Base-by-base conservation (phyloP, 2,797 vertebrate species). In the Chloroceryle inda region DNA sequence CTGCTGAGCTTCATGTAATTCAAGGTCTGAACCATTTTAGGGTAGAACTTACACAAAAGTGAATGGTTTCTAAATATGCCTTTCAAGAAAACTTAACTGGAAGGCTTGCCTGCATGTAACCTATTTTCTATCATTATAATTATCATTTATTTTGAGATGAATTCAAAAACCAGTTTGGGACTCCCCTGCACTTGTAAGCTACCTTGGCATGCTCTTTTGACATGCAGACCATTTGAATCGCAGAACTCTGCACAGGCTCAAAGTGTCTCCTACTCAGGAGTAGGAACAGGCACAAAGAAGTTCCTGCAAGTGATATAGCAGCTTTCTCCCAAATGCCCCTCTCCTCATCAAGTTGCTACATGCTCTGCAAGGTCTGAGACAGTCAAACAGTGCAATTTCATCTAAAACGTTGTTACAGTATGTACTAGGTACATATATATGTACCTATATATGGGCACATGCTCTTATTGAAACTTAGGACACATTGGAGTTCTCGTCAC, bases 11-110 rank as follows among this genome's bases (percentile, higher is more conserved):
- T 75, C 8, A 62, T 21, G 18, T 90, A 64, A 75, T 35, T 74
- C 11, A 37, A 86, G 21, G 26, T 31, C 62, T 88, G 35, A 95
- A 44, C 26, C 71, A 88, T n/a, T 79, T 44, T 22, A 83, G 20
- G 0, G 0, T 3, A 45, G 77, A 14, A 45, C 35, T 89, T 72
- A 62, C 23, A 85, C 8, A 35, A 63, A 14, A 6, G 8, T 0
- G 1, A 85, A 49, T 1, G 11, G 50, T 37, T 79, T 40, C 33
- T 6, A 5, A 49, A 79, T 10, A 21, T 52, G 6, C 27, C 71
- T 85, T 58, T 71, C 78, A 87, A 47, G 56, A 58, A 87, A 55
- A 9, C 13, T 37, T 67, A 38, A 29, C 9, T 13, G 12, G 22
- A 5, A 84, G 6, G 10, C 44, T 52, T n/a, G 31, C 21, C 58